Base-by-base conservation (phyloP, 2,888 invertebrate species). In the Eristalinus sepulchralis region DNA sequence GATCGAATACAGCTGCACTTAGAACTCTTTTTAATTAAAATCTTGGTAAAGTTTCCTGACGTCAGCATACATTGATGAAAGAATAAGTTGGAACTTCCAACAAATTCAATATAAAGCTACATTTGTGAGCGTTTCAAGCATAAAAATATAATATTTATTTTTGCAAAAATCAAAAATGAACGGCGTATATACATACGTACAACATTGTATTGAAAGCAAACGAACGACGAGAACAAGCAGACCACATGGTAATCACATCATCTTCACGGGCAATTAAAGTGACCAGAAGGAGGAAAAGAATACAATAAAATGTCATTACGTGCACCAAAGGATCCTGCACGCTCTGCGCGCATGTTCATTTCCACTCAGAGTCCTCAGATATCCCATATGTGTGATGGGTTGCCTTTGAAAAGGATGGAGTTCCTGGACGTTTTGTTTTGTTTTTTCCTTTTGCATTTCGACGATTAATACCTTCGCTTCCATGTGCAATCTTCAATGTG, bases 181-280 rank as follows among this genome's bases (percentile, higher is more conserved):
- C 27, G 5, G 27, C 27, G 1, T 34, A 34, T 34, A 10, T 8
- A 34, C n/a, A 4, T 3, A 39, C 0, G 6, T 47, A 6, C n/a
- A 36, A 13, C 2, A 11, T 1, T 36, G 13, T 8, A 13, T n/a
- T 47, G 39, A 47, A 1, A 47, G 8, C 17, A 47, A 17, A 47
- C n/a, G 8, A 47, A 17, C 47, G 0, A n/a, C 5, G 17, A 47
- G 47, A 47, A 47, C 4, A 1, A 47, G 5, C 47, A 27, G 27
- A 3, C 5, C 27, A 27, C 27, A 27, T 27, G 2, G 47, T 24
- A 27, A 27, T 34, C 20, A 57, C 4, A 57, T 27, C 36, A 39
- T 63, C 73, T 36, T n/a, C 36, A 55, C 34, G 36, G 31, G 27
- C 36, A 64, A 64, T 75, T 66, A 73, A 64, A 73, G 63, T 34